Base-by-base conservation (phyloP, 2,113 vertebrate species). In the Equus przewalskii region DNA sequence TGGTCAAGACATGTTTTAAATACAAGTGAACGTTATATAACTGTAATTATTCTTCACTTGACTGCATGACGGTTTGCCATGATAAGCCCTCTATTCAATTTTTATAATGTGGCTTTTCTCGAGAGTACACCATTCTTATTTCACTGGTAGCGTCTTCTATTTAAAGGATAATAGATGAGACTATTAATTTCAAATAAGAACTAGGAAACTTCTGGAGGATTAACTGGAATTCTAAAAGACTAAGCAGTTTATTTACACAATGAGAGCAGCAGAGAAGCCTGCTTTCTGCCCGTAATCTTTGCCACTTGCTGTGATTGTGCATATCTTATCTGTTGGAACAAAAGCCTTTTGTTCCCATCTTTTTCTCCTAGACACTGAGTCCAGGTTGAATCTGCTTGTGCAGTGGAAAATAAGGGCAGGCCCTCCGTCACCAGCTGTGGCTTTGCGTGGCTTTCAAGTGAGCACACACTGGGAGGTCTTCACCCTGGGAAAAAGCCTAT, bases 41-140 rank as follows among this genome's bases (percentile, higher is more conserved):
- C 30, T 78, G 10, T 51, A 88, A 94, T 82, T 86, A 65, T 64
- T 46, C 73, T n/a, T 87, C 62, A n/a, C 56, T 58, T 46, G 83
- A 80, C 69, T 65, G 33, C 36, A 19, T 13, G 41, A 94, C 54
- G 22, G 18, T 88, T 72, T 91, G 54, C 67, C 22, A 28, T 2
- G 81, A 87, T 73, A 94, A 97, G 65, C 65, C 1, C 24, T 80
- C 58, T 94, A 33, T 90, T 96, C 73, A 36, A 54, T 65, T 94
- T 95, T 73, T 69, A 60, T 88, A 88, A 78, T 73, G 62, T 44
- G 65, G 92, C 56, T 97, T 96, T 95, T 96, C 91, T 95, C 5
- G 0, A 79, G 95, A 81, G 83, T 19, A 78, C 12, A 28, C 51
- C 79, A 14, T 83, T 97, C 87, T 95, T 89, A 95, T 79, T 89